A percentile compares a stretch with the other conserved stretches of the same genome.
These are phyloP conservation scores for Panthera uncia DNA, from an alignment of 2,113 vertebrate species.

Conservation along the genomic window DNA sequence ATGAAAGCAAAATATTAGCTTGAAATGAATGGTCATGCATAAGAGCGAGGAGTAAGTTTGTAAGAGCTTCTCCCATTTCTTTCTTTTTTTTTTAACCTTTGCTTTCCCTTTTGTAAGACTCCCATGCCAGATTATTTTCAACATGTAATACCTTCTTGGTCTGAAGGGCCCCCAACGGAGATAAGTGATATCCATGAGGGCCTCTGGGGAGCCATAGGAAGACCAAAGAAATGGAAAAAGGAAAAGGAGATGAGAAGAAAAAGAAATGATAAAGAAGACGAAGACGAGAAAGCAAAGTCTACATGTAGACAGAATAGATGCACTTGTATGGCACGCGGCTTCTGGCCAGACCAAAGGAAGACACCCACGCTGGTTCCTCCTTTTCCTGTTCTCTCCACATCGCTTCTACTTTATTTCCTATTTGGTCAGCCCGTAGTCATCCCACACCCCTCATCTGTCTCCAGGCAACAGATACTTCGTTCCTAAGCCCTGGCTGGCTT, in stretches of 20 bases:
- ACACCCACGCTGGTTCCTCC: neutral
- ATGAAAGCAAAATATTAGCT: neutral
- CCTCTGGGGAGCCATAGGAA: neutral
- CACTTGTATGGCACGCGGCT: rapidly evolving
- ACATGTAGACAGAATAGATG: neutral
- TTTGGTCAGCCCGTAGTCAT: neutral
- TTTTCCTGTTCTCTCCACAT: neutral
- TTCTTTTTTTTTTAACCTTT: neutral
- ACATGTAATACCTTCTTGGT: neutral
- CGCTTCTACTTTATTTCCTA: neutral
- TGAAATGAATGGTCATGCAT: neutral
- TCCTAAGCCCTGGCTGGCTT: neutral
- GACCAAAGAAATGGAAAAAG: neutral
- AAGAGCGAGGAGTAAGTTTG: neutral
- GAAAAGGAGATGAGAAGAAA: neutral
- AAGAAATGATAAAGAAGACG: neutral
- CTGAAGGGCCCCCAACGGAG: neutral
- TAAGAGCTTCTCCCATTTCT: neutral
- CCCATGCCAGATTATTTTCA: neutral
- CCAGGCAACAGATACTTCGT: neutral
- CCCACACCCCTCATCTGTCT: neutral
- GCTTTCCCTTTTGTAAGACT: neutral
- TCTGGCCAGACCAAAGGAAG: neutral
- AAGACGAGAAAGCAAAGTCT: neutral
- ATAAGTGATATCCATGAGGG: neutral